phyloP scores from a whole-genome alignment of 2,113 vertebrate genomes.

The Tympanuchus pallidicinctus region DNA sequence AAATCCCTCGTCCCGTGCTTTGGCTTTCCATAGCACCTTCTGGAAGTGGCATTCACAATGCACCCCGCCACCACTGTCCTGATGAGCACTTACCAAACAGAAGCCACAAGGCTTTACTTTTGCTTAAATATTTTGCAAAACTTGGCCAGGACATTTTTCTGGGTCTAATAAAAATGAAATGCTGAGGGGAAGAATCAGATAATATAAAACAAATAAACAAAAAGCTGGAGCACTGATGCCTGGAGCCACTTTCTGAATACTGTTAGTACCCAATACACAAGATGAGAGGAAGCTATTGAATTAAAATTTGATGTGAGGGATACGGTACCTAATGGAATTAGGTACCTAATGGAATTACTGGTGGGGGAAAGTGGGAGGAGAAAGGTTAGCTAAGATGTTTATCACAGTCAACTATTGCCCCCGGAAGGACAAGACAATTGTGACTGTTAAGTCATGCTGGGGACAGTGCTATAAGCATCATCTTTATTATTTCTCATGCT shows the following conservation, averaged over 20 bases:
- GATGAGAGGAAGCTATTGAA: constrained; percentile 41
- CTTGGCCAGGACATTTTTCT: neutral
- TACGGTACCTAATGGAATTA: neutral
- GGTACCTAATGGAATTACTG: constrained; percentile 49
- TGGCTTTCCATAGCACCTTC: neutral
- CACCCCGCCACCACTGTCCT: neutral
- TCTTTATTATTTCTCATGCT: neutral
- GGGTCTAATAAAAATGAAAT: neutral
- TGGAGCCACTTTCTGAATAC: constrained; percentile 21
- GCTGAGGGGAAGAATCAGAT: neutral
- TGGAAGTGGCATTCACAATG: neutral
- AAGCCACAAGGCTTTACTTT: neutral
- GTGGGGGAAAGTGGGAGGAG: fast-evolving
- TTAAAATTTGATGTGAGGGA: constrained; percentile 31
- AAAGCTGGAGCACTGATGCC: neutral
- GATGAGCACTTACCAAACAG: neutral
- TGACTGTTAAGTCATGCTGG: neutral
- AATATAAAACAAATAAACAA: neutral
- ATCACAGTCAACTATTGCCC: neutral
- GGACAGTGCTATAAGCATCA: neutral
- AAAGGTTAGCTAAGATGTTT: neutral
- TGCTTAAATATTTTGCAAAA: neutral
- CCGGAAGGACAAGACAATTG: neutral
- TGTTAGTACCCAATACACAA: constrained; percentile 29
- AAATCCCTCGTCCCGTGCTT: neutral